Base-by-base conservation (phyloP, 1,140 invertebrate genomes). In the Drosophila sucinea region DNA sequence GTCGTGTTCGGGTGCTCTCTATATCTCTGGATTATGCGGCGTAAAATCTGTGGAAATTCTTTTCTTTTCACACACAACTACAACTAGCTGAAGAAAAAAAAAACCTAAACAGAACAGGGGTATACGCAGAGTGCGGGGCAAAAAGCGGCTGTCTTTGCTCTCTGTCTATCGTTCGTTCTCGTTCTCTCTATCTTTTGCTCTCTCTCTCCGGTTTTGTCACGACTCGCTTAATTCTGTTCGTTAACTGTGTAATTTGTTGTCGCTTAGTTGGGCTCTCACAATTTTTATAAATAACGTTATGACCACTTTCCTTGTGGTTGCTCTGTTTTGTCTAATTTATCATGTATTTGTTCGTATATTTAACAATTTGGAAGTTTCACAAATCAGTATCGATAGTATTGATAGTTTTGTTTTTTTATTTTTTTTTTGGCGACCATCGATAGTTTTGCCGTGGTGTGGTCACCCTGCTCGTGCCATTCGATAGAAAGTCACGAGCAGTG, bases 81-180 rank as follows among this genome's bases (percentile, higher is more conserved):
- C 40, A 41, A 35, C 27, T 60, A 41, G 35, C 35, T 40, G 51
- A 60, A 27, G 62, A 44, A 62, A 57, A 60, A 54, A 74, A 70
- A 76, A 62, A 40, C 44, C 58, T 44, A 65, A 75, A 66, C 72
- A 69, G 68, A 71, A 66, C 40, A n/a, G 51, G 27, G 30, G 54
- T 67, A 8, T 54, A 25, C n/a, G 70, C 30, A 40, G 40, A 10
- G 40, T 47, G 51, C 35, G 38, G 51, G 71, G 64, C 32, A 54
- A 60, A 60, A 70, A 73, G 81, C 78, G 74, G 73, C 68, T 79
- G 70, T 83, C 65, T 73, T 79, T 81, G 79, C 72, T 73, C 47
- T 70, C 77, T 51, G 55, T 71, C 70, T 55, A 54, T 60, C 70
- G 47, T 71, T 61, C 40, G 35, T 44, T 30, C 44, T 77, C 47